Conservation (phyloP, 2,113 vertebrate genomes). For the Pyrgilauda ruficollis region DNA sequence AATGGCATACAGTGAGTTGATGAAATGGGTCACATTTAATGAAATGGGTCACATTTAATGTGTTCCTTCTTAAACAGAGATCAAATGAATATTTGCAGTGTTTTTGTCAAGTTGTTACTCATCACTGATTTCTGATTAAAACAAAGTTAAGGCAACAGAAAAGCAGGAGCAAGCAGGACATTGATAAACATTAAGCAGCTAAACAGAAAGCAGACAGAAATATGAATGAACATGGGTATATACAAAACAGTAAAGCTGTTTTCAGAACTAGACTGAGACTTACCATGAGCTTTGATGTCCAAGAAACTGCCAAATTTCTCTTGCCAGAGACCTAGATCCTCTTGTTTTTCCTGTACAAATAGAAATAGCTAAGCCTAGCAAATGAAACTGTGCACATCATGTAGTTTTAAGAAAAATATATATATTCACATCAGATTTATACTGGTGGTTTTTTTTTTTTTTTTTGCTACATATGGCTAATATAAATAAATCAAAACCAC, state of each 20-base stretch:
- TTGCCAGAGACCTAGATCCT: conserved; percentile 77
- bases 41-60: background rate
- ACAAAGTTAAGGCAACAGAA: background rate
- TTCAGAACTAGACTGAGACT: conserved; percentile 31
- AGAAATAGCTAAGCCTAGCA: background rate
- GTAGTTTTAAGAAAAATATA: background rate
- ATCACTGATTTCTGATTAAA: background rate
- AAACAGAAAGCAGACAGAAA: background rate
- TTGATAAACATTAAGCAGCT: background rate
- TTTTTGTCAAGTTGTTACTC: background rate
- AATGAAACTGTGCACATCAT: background rate
- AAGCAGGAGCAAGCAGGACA: accelerated
- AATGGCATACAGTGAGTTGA: background rate
- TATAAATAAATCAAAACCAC: background rate
- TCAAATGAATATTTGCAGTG: background rate
- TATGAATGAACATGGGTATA: background rate
- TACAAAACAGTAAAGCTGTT: conserved; percentile 11
- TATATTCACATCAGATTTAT: background rate
- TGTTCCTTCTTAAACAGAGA: background rate
- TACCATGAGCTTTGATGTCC: conserved; percentile 88
- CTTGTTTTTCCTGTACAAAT: conserved; percentile 69
- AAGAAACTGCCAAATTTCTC: conserved; percentile 85
- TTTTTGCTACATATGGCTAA: background rate
- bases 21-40: background rate
- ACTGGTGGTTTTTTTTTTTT: background rate